phyloP scores from a whole-genome alignment of 2,888 invertebrate species.

The Ptycholaimellus sp. region DNA sequence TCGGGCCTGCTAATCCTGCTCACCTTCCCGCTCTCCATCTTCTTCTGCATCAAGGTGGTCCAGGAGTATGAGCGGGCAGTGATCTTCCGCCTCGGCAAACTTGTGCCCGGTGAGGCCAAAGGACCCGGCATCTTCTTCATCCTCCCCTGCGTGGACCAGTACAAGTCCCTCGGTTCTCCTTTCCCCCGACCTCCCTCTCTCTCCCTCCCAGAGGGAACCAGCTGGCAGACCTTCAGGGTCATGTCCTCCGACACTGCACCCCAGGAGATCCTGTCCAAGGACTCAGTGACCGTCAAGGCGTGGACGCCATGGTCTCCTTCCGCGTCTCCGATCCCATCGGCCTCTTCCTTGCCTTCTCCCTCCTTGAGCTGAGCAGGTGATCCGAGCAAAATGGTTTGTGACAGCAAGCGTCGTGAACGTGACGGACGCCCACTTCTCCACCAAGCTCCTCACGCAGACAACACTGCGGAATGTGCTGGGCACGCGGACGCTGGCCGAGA shows the following conservation, averaged over 20 bases:
- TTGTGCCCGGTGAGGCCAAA: constrained; percentile 11
- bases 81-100: constrained; percentile 4
- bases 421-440: constrained; percentile 22
- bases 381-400: constrained; percentile 11
- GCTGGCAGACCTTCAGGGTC: too few relatives aligned
- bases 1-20: constrained; percentile 17
- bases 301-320: constrained; percentile 16
- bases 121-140: constrained; percentile 21
- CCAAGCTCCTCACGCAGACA: constrained; percentile 24
- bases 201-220: too few relatives aligned
- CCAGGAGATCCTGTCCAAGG: constrained; percentile 26
- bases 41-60: constrained; percentile 20
- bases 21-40: constrained; percentile 23
- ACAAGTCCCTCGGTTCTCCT: constrained; percentile 13
- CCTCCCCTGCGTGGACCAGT: constrained; percentile 18
- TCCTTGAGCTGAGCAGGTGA: not conserved
- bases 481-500: constrained; percentile 21
- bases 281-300: constrained; percentile 25
- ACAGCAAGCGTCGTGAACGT: constrained; percentile 19
- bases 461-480: constrained; percentile 20
- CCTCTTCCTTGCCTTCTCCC: constrained; percentile 16
- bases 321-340: too few relatives aligned
- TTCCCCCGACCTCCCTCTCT: too few relatives aligned
- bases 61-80: constrained; percentile 26
- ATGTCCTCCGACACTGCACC: constrained; percentile 30